Base-by-base conservation (phyloP, 2,113 vertebrate genomes). In the Archocentrus centrarchus region DNA sequence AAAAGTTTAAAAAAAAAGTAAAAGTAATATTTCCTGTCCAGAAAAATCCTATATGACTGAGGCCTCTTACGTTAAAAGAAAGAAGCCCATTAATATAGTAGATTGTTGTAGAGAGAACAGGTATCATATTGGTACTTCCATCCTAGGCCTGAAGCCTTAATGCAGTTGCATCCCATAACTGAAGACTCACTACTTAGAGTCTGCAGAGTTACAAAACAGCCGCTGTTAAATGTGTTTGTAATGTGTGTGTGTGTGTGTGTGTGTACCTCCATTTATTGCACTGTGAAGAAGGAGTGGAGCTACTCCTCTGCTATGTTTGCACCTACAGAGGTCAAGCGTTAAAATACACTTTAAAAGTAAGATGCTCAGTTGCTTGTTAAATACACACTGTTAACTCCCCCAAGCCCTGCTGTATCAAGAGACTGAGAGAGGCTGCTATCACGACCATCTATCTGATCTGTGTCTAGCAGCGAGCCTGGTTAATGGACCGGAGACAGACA, bases 401-500 rank as follows among this genome's bases (percentile, higher is more conserved):
- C 32, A 78, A 79, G 68, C 59, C 47, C 59, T 11, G 78, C 86
- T 68, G 81, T 35, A 86, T 85, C 79, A 77, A 80, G 82, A 87
- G 89, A 73, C 66, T 5, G 80, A 75, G 78, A 22, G 60, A 84
- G 82, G 89, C 82, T 86, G 86, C 77, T 86, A 91, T 93, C 93
- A 84, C 88, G 79, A 79, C 81, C 85, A 87, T 88, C 88, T 86
- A 93, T 93, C 89, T 82, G 86, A 91, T 93, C 91, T 88, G 86
- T 89, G 93, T 91, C 92, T 85, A 86, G 86, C 84, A 85, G 86
- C 93, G 84, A 89, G 91, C 81, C 82, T 61, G 77, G 88, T 91
- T 95, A 95, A 95, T 94, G 93, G 94, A 93, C 88, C 86, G 64
- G 88, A 92, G 89, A 92, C 89, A 92, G 92, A 92, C 92, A 87